Evolutionary conservation across 1,140 invertebrate species (phyloP).

Genomic region (Drosophila sechellia): DNA sequence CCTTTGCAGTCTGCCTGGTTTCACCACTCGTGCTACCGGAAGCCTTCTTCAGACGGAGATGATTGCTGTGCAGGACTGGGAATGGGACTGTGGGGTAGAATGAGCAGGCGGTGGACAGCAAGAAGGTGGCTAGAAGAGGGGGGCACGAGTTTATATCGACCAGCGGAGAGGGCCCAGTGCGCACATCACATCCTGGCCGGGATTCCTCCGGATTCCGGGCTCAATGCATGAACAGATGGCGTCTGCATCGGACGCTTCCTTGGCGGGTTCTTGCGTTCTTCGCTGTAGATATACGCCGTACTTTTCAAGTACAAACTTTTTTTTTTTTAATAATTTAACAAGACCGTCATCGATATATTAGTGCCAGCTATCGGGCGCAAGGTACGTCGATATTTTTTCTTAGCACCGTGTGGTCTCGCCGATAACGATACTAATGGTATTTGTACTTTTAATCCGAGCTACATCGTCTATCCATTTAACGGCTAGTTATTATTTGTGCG

Average conservation of each 20-base stretch:
- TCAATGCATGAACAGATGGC: conserved; percentile 8
- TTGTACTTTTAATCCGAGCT: too few species aligned
- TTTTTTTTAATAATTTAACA: conserved; percentile 5
- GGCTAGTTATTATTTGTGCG: too few species aligned
- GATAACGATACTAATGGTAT: too few species aligned
- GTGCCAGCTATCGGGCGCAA: too few species aligned
- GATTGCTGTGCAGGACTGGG: not conserved
- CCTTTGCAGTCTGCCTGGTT: not conserved
- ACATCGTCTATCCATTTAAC: too few species aligned
- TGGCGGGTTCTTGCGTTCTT: conserved; percentile 10
- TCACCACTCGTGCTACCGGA: not conserved
- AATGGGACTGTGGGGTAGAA: not conserved
- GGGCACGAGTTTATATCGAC: conserved; percentile 38
- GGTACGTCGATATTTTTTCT: too few species aligned
- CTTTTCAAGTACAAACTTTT: conserved; percentile 16
- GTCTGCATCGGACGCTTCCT: conserved; percentile 5
- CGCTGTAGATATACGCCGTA: conserved; percentile 22
- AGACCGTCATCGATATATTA: not conserved
- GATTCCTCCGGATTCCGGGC: conserved; percentile 17
- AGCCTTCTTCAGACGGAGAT: not conserved
- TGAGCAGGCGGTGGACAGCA: not conserved
- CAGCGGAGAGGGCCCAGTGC: conserved; percentile 31
- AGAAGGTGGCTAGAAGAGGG: not conserved
- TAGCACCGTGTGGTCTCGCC: too few species aligned
- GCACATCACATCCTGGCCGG: conserved; percentile 32